Percentiles rank a stretch among this genome's conserved stretches.
Evolutionary conservation across 2,113 vertebrate species (phyloP).

Genomic region (Platanista minor): DNA sequence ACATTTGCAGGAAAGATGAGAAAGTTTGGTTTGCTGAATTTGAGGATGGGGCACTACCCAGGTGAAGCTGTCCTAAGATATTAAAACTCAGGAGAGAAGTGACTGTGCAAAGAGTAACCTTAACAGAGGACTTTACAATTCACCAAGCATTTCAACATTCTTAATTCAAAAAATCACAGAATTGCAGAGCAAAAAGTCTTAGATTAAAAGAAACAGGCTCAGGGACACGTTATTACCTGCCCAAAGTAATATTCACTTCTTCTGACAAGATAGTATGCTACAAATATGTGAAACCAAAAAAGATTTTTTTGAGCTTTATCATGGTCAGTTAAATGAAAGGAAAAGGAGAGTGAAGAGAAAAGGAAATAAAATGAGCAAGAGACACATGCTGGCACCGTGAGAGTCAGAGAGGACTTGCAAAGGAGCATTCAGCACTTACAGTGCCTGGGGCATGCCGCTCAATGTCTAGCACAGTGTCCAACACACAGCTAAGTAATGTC

Average conservation of each 20-base stretch:
- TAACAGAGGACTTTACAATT: background rate
- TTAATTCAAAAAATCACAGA: background rate
- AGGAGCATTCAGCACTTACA: background rate
- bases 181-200: background rate
- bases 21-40: no score
- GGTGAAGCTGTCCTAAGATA: background rate
- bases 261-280: background rate
- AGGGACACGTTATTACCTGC: background rate
- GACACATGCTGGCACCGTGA: background rate
- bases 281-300: background rate
- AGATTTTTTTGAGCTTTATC: background rate
- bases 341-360: background rate
- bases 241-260: background rate
- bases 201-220: background rate
- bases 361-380: background rate
- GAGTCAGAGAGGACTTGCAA: background rate
- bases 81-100: background rate
- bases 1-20: background rate
- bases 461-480: background rate
- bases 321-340: background rate
- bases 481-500: no score
- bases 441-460: fast-evolving
- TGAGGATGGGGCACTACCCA: background rate
- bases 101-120: background rate
- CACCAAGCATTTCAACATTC: background rate